These are phyloP conservation scores for Poecilus cupreus DNA, from an alignment of 2,888 invertebrate species.

Conservation along the genomic window DNA sequence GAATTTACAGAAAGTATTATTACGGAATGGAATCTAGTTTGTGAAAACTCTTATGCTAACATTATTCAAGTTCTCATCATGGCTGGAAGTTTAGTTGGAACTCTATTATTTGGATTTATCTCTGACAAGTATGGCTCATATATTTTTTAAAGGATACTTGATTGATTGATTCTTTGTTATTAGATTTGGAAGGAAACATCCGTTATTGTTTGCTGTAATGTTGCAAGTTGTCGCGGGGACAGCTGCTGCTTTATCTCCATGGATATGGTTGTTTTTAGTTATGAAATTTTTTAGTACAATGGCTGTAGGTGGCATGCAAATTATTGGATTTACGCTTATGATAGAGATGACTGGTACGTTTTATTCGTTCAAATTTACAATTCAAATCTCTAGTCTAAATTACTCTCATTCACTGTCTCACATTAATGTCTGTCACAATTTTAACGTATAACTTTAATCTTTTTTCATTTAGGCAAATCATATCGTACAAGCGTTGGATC, in stretches of 20 bases:
- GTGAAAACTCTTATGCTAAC: slow-evolving; percentile 74
- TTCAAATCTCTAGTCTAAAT: too few relatives aligned
- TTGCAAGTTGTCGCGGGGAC: slow-evolving; percentile 81
- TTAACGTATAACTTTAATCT: too few relatives aligned
- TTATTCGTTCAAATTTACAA: too few relatives aligned
- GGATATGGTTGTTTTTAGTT: slow-evolving; percentile 74
- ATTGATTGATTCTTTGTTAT: too few relatives aligned
- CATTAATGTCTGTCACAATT: too few relatives aligned
- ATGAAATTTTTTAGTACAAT: slow-evolving; percentile 81
- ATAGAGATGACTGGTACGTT: slow-evolving; percentile 71
- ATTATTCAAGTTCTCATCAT: slow-evolving; percentile 76
- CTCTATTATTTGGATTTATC: slow-evolving; percentile 80
- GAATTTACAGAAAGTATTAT: slow-evolving; percentile 76
- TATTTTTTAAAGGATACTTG: too few relatives aligned
- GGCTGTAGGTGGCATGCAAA: slow-evolving; percentile 86
- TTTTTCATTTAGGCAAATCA: too few relatives aligned
- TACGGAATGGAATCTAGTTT: slow-evolving; percentile 79
- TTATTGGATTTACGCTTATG: slow-evolving; percentile 73
- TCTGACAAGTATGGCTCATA: not conserved
- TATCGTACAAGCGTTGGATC: too few relatives aligned
- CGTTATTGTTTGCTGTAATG: slow-evolving; percentile 80
- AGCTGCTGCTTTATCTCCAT: slow-evolving; percentile 79
- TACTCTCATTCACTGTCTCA: too few relatives aligned
- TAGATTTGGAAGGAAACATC: slow-evolving; percentile 82
- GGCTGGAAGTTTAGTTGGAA: slow-evolving; percentile 76